Evolutionary conservation across 2,797 vertebrate species (phyloP).

Genomic region (Vipera latastei): DNA sequence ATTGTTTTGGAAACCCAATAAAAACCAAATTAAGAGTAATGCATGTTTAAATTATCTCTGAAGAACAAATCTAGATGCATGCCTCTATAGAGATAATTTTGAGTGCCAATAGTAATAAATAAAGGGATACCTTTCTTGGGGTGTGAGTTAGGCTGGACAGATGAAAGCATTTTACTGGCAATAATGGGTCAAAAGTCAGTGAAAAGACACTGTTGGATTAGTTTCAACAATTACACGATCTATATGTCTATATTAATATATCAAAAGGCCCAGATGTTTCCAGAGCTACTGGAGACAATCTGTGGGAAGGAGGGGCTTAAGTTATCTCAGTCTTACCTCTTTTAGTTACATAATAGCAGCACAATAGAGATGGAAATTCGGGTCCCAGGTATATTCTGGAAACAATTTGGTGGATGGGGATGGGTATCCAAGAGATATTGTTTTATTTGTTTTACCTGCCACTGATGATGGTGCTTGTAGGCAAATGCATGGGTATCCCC

Average conservation of each 20-base stretch:
- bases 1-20: not conserved
- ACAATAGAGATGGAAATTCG: not conserved
- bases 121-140: not conserved
- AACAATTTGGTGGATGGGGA: not conserved
- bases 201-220: not conserved
- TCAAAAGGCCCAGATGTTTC: not conserved
- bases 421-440: not conserved
- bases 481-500: not conserved
- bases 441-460: not conserved
- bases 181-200: not conserved
- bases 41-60: not conserved
- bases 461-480: not conserved
- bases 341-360: not conserved
- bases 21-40: conserved; percentile 3
- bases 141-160: not conserved
- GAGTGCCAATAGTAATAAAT: not conserved
- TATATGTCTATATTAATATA: not conserved
- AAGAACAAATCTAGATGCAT: not conserved
- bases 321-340: not conserved
- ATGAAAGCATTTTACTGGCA: not conserved
- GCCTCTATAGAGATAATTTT: not conserved
- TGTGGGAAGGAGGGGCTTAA: not conserved
- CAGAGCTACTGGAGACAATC: not conserved
- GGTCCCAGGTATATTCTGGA: not conserved
- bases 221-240: not conserved